These are phyloP conservation scores for Athetis lepigone DNA, from an alignment of 2,888 invertebrate species.

Conservation along the genomic window DNA sequence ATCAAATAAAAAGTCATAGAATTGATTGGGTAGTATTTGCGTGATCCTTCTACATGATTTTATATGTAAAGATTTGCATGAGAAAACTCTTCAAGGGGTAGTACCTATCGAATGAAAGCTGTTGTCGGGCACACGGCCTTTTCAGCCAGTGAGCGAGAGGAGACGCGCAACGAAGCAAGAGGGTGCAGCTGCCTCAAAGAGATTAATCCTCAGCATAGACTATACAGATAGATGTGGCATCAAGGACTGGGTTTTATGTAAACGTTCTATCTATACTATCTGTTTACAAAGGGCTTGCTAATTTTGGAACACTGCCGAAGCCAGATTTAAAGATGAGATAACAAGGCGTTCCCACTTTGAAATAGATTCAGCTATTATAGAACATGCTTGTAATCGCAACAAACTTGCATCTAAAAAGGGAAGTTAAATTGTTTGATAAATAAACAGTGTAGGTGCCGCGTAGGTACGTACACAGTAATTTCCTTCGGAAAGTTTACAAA, in stretches of 20 bases:
- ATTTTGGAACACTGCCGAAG: constrained; percentile 44
- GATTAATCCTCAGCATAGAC: constrained; percentile 46
- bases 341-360: constrained; percentile 6
- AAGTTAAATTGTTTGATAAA: constrained; percentile 36
- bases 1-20: too few relatives aligned
- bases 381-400: constrained; percentile 10
- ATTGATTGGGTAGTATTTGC: too few relatives aligned
- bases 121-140: constrained; percentile 31
- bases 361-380: constrained; percentile 12
- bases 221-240: constrained; percentile 32
- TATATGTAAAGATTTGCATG: neutral
- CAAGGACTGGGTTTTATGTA: constrained; percentile 22
- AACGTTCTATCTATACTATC: constrained; percentile 19
- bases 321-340: constrained; percentile 36
- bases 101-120: constrained; percentile 22
- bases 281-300: constrained; percentile 36
- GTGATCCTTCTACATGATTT: too few relatives aligned
- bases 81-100: neutral
- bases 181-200: constrained; percentile 52
- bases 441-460: constrained; percentile 16
- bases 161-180: constrained; percentile 46
- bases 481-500: constrained; percentile 38
- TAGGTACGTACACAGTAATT: constrained; percentile 21
- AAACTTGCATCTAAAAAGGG: constrained; percentile 4
- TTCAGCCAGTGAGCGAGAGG: constrained; percentile 37